Evolutionary conservation across 2,113 vertebrate genomes (phyloP).

Genomic region (Clarias magur): DNA sequence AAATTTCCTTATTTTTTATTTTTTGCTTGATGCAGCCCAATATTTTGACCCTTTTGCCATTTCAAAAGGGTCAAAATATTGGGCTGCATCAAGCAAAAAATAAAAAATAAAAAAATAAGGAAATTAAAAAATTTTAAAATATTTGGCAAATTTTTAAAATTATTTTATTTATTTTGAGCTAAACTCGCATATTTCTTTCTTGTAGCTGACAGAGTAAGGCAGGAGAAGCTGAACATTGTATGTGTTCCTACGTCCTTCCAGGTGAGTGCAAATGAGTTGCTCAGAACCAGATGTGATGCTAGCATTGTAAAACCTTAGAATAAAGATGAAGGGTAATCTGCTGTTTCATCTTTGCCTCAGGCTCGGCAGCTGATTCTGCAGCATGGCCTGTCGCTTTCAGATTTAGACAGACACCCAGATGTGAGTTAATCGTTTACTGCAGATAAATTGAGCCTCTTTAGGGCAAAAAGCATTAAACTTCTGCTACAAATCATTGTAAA

Average conservation of each 20-base stretch:
- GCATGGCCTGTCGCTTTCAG: conserved; percentile 84
- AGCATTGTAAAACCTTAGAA: neutral
- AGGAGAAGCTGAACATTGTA: conserved; percentile 88
- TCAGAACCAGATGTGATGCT: neutral
- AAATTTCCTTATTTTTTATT: no score
- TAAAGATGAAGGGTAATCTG: neutral
- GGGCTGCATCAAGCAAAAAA: no score
- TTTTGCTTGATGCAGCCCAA: no score
- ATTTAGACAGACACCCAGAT: conserved; percentile 93
- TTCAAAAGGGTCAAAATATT: no score
- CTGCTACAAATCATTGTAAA: neutral
- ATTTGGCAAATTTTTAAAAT: no score
- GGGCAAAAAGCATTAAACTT: neutral
- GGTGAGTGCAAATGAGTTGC: conserved; percentile 67
- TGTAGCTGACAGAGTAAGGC: conserved; percentile 87
- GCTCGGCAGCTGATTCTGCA: conserved; percentile 95
- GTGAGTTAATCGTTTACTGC: conserved; percentile 62
- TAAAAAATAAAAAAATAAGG: no score
- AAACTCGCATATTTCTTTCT: conserved; percentile 22
- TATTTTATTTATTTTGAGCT: no score
- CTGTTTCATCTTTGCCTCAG: conserved; percentile 63
- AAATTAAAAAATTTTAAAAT: no score
- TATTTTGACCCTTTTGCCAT: no score
- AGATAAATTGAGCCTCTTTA: neutral
- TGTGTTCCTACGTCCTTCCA: conserved; percentile 97